A percentile compares a stretch with the other conserved stretches of the same genome.
These are phyloP conservation scores for Philaethria dido DNA, from an alignment of 2,888 invertebrate genomes.

Conservation along the genomic window DNA sequence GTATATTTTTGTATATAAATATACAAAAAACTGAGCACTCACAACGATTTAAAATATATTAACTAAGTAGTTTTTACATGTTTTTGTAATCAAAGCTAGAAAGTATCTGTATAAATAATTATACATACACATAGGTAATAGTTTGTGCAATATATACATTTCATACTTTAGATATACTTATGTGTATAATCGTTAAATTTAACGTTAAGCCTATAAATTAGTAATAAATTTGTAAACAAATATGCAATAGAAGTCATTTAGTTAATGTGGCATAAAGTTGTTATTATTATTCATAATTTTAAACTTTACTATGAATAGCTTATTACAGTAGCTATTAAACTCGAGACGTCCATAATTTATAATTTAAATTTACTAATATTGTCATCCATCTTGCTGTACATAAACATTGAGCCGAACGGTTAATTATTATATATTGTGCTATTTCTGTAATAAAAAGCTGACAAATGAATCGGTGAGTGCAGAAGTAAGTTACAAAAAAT, in stretches of 20 bases:
- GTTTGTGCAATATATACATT: not conserved
- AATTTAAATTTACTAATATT: constrained; percentile 16
- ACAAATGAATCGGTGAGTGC: no score
- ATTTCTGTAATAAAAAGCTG: no score
- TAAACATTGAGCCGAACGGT: not conserved
- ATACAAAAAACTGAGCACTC: no score
- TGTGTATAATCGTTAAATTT: not conserved
- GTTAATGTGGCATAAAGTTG: constrained; percentile 12
- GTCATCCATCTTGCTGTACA: constrained; percentile 1
- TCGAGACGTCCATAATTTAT: constrained; percentile 17
- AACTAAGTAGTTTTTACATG: not conserved
- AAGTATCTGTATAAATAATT: not conserved
- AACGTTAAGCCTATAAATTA: not conserved
- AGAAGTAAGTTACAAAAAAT: no score
- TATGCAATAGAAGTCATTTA: not conserved
- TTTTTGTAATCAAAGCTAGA: no score
- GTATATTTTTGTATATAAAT: no score
- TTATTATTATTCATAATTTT: constrained; percentile 19
- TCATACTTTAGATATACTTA: not conserved
- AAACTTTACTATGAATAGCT: constrained; percentile 8
- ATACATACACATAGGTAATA: not conserved
- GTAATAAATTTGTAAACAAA: constrained; percentile 4
- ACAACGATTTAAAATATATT: constrained; percentile 2
- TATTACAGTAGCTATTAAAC: constrained; percentile 15
- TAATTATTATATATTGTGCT: constrained; percentile 1